A percentile compares a stretch with the other conserved stretches of the same genome.
phyloP scores from a whole-genome alignment of 1,140 invertebrate species.

The Apolygus lucorum region DNA sequence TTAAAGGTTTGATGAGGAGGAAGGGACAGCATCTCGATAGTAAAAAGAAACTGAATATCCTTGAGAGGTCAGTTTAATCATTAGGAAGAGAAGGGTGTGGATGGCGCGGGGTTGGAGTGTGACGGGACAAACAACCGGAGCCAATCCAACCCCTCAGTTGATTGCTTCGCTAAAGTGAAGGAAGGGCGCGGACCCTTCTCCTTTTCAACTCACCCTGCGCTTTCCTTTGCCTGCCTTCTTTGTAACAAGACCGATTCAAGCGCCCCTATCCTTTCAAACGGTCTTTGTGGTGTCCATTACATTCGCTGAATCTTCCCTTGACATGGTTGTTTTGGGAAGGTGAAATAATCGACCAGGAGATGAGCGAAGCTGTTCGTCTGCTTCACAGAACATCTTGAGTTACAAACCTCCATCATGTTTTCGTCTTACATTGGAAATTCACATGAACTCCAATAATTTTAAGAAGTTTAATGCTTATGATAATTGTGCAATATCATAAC shows the following conservation, averaged over 20 bases:
- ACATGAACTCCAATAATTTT: too few species aligned
- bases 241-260: background rate
- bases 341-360: too few species aligned
- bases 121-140: constrained; percentile 6
- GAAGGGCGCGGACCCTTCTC: background rate
- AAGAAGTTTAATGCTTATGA: too few species aligned
- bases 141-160: background rate
- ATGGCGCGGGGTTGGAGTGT: too few species aligned
- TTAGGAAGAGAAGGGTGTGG: background rate
- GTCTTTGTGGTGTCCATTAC: background rate
- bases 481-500: too few species aligned
- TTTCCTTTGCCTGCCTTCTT: background rate
- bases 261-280: background rate
- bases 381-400: too few species aligned
- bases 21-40: background rate
- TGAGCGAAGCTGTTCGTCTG: too few species aligned
- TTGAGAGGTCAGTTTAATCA: constrained; percentile 14
- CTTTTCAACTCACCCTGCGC: background rate
- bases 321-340: too few species aligned
- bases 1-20: background rate
- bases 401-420: too few species aligned
- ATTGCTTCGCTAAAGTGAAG: constrained; percentile 12
- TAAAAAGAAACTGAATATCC: constrained; percentile 12
- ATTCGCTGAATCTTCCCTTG: too few species aligned
- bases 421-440: too few species aligned